Conservation (phyloP, 2,888 invertebrate species). For the Corbicula japonica region DNA sequence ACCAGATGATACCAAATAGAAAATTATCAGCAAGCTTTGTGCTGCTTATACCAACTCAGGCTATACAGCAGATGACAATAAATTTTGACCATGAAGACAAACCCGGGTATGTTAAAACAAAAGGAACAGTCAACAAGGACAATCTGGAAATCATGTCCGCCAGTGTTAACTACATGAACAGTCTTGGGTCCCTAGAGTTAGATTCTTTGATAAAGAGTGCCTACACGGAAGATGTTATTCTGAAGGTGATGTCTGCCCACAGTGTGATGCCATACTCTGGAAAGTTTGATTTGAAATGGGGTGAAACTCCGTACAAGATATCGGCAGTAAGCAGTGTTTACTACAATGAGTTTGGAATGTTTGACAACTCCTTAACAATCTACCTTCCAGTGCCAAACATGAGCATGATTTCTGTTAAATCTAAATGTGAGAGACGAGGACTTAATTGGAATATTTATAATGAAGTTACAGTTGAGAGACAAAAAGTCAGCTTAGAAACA, state of each 20-base stretch:
- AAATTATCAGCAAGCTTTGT: conserved; percentile 58
- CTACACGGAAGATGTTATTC: conserved; percentile 61
- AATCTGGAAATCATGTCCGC: conserved; percentile 57
- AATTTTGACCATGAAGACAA: conserved; percentile 67
- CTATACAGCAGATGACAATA: conserved; percentile 52
- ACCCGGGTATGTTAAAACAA: conserved; percentile 55
- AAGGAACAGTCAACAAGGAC: conserved; percentile 60
- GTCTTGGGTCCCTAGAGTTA: conserved; percentile 48
- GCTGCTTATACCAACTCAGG: conserved; percentile 65
- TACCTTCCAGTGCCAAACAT: conserved; percentile 67
- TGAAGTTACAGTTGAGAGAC: conserved; percentile 61
- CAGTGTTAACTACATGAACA: conserved; percentile 54
- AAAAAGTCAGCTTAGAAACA: conserved; percentile 62
- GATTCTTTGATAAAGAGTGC: conserved; percentile 48
- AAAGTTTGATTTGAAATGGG: conserved; percentile 64
- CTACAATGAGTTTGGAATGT: conserved; percentile 56
- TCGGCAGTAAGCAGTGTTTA: conserved; percentile 45
- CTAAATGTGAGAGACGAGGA: conserved; percentile 63
- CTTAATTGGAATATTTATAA: conserved; percentile 66
- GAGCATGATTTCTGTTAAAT: conserved; percentile 43
- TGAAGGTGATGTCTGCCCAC: conserved; percentile 59
- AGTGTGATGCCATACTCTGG: conserved; percentile 66
- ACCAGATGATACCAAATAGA: conserved; percentile 32
- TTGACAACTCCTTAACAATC: conserved; percentile 64
- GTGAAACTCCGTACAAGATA: conserved; percentile 58